A percentile compares a stretch with the other conserved stretches of the same genome.
These are phyloP conservation scores for Coreoperca whiteheadi DNA, from an alignment of 2,113 vertebrate genomes.

Conservation along the genomic window DNA sequence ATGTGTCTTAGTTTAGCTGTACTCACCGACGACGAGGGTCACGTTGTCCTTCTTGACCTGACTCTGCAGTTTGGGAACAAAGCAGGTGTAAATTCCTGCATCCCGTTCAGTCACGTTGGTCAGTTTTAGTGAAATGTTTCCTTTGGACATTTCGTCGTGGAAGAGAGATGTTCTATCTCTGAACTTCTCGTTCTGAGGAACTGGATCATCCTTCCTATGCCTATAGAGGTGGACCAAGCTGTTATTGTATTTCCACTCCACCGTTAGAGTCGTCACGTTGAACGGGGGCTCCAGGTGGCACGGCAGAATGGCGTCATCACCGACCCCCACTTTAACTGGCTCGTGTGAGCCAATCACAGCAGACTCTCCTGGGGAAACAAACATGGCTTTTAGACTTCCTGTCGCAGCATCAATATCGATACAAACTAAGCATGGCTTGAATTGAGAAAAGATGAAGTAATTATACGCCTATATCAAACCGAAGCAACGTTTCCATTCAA, in stretches of 20 bases:
- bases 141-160: neutral
- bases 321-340: too few relatives aligned
- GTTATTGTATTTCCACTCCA: neutral
- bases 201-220: fast-evolving
- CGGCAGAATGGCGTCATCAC: too few relatives aligned
- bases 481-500: too few relatives aligned
- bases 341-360: too few relatives aligned
- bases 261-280: neutral
- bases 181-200: neutral
- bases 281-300: too few relatives aligned
- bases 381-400: too few relatives aligned
- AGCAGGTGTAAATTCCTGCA: neutral
- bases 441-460: too few relatives aligned
- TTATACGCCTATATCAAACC: too few relatives aligned
- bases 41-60: neutral
- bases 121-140: neutral
- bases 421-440: too few relatives aligned
- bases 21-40: neutral
- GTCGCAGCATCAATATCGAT: too few relatives aligned
- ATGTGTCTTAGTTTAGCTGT: neutral
- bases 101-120: neutral
- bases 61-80: neutral
- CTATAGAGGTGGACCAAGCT: fast-evolving
- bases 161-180: neutral
- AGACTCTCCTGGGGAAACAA: too few relatives aligned